A percentile compares a stretch with the other conserved stretches of the same genome.
These are phyloP conservation scores for Noctua pronuba DNA, from an alignment of 2,888 invertebrate species.

Conservation along the genomic window DNA sequence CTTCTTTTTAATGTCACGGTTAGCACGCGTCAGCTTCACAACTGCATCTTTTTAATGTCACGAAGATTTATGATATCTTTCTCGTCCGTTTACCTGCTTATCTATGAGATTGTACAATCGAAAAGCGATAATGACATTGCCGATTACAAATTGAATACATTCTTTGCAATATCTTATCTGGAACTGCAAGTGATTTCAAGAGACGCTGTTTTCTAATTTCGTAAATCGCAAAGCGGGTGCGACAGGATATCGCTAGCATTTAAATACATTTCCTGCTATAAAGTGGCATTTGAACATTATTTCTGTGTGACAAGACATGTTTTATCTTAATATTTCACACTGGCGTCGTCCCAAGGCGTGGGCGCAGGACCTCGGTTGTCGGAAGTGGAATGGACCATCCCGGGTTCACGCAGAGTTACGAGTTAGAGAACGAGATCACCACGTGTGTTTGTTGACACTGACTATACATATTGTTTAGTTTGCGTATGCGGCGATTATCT, in stretches of 20 bases:
- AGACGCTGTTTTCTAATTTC: constrained; percentile 18
- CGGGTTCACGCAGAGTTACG: constrained; percentile 27
- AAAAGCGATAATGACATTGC: constrained; percentile 37
- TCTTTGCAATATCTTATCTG: constrained; percentile 31
- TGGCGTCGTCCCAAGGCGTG: constrained; percentile 48
- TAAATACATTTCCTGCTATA: constrained; percentile 58
- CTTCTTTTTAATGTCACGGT: constrained; percentile 11
- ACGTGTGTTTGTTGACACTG: constrained; percentile 45
- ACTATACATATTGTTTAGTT: constrained; percentile 5
- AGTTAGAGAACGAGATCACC: constrained; percentile 44
- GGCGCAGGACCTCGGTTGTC: constrained; percentile 56
- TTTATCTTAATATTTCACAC: constrained; percentile 26
- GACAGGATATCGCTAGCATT: constrained; percentile 48
- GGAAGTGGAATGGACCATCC: constrained; percentile 49
- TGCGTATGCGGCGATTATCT: not conserved
- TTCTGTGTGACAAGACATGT: constrained; percentile 38
- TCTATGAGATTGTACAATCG: constrained; percentile 32
- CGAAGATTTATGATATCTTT: constrained; percentile 24
- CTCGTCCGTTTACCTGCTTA: constrained; percentile 31
- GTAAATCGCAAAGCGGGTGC: constrained; percentile 16
- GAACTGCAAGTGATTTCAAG: constrained; percentile 20
- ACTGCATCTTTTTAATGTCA: constrained; percentile 34
- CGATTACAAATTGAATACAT: constrained; percentile 31
- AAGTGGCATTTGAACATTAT: constrained; percentile 44
- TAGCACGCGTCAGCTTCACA: constrained; percentile 18